Evolutionary conservation across 1,140 invertebrate species (phyloP).

Genomic region (Cataglyphis hispanica): DNA sequence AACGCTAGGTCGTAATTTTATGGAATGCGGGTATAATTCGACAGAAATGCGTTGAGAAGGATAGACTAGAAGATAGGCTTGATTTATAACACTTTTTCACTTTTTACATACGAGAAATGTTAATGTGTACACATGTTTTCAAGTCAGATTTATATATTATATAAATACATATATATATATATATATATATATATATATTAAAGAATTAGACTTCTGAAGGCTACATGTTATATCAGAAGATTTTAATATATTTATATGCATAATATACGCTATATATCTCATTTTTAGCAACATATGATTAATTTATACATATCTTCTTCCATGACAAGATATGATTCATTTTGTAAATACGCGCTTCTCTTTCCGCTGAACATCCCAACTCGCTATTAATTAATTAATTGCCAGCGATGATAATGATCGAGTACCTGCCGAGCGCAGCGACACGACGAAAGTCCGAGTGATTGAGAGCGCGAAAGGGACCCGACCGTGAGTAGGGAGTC

Average conservation of each 20-base stretch:
- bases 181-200: not conserved
- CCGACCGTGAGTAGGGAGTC: conserved; percentile 34
- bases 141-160: not conserved
- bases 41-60: not conserved
- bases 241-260: not conserved
- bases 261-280: not conserved
- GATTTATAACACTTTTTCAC: not conserved
- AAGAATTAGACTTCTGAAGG: conserved; percentile 5
- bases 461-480: conserved; percentile 41
- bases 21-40: conserved; percentile 36
- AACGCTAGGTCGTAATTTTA: conserved; percentile 25
- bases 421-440: not conserved
- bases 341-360: not conserved
- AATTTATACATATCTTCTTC: not conserved
- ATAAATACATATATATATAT: not conserved
- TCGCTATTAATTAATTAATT: conserved; percentile 35
- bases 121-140: not conserved
- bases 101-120: not conserved
- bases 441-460: conserved; percentile 39
- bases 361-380: not conserved
- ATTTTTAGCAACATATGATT: conserved; percentile 11
- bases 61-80: not conserved
- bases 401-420: conserved; percentile 13
- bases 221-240: not conserved
- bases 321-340: not conserved